Evolutionary conservation across 2,113 vertebrate species (phyloP), one percentile per base, ranked within the genome.

Genomic region (Thunnus maccoyii): DNA sequence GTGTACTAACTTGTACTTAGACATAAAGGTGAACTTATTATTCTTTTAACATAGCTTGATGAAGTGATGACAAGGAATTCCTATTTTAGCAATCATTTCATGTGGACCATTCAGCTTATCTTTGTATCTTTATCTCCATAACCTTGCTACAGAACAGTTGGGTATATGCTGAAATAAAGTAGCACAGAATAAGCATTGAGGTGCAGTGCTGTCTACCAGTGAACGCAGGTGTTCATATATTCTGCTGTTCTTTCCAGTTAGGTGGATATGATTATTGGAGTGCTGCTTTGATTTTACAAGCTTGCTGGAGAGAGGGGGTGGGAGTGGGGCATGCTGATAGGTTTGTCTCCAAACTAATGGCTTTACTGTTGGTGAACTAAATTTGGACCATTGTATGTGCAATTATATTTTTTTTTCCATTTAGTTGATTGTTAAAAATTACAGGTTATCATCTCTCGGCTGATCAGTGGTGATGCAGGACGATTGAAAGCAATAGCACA

Each of bases 161-260:
- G 47, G 9, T 64, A 18, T 56, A 13, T 30, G 27, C 0, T 72
- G 25, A 80, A 58, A 32, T 58, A 30, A 77, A 82, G 22, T 12
- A 62, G 61, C 55, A 36, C 25, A 65, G 41, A 50, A 25, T 27
- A n/a, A 30, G 41, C 20, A 32, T n/a, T 12, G 3, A 47, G 36
- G 11, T 25, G 15, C 12, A 18, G 69, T 7, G 67, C 41, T 76
- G 46, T 72, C 15, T 82, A 41, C 61, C 47, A 68, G 75, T 56
- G 79, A 81, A 78, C 64, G 5, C 82, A 86, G 85, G 63, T 91
- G 87, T 79, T 78, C 63, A 57, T 41, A 44, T 51, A 36, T n/a
- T 67, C 51, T 48, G 67, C 63, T 88, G 18, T 69, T 76, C 46
- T 81, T 90, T 88, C 83, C 83, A 79, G 32, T 82, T 80, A 69